These are phyloP conservation scores for Pantherophis guttatus DNA, from an alignment of 2,113 vertebrate genomes.

Conservation along the genomic window DNA sequence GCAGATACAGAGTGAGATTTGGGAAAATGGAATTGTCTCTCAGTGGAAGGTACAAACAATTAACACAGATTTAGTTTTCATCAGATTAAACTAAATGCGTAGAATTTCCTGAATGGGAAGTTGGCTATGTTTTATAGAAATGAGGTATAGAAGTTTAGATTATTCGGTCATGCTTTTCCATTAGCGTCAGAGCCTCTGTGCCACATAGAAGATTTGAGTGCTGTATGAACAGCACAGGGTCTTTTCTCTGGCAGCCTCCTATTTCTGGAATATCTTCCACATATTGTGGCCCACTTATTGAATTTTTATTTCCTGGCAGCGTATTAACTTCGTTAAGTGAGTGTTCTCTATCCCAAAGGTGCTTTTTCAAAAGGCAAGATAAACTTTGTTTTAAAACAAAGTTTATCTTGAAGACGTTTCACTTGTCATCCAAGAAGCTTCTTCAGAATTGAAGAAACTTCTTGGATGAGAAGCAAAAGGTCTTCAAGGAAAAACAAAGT, in stretches of 20 bases:
- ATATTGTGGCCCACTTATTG: neutral
- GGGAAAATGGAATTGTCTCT: neutral
- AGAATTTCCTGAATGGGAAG: neutral
- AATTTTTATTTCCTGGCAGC: neutral
- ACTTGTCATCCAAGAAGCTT: too few species aligned
- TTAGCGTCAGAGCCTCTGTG: neutral
- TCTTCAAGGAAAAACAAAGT: neutral
- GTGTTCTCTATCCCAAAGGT: neutral
- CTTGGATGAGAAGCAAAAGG: too few species aligned
- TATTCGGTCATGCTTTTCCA: neutral
- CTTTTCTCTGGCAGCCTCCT: neutral
- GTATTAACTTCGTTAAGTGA: neutral
- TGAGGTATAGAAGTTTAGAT: neutral
- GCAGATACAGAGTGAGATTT: neutral
- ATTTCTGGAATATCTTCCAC: neutral
- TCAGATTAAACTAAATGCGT: neutral
- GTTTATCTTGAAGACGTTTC: too few species aligned
- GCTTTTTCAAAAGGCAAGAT: too few species aligned
- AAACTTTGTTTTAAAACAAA: too few species aligned
- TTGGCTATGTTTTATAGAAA: neutral
- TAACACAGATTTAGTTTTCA: neutral
- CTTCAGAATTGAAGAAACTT: too few species aligned
- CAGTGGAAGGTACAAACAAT: neutral
- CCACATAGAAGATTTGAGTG: neutral
- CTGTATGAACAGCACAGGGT: neutral